Conservation (phyloP, 2,888 invertebrate genomes). For the Perithous albicinctus region DNA sequence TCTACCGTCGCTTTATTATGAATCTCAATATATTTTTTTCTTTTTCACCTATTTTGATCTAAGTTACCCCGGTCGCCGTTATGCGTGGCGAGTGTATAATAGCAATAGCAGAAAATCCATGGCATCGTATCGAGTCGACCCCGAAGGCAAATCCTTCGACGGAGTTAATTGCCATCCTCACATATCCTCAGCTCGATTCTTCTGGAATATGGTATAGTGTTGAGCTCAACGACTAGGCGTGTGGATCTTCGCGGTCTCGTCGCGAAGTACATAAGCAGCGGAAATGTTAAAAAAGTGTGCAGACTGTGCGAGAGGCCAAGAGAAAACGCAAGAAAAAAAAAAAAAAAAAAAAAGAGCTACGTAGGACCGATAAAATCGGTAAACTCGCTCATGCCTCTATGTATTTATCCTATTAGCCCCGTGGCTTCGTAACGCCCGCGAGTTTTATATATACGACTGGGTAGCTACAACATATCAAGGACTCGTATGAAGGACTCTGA, state of each 20-base stretch:
- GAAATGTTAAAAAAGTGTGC: constrained; percentile 4
- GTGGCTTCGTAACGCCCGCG: constrained; percentile 63
- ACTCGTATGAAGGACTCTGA: constrained; percentile 49
- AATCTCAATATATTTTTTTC: too few relatives aligned
- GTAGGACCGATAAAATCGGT: constrained; percentile 72
- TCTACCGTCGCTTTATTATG: too few relatives aligned
- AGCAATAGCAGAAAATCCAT: constrained; percentile 61
- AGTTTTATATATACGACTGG: constrained; percentile 56
- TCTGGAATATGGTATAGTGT: constrained; percentile 22
- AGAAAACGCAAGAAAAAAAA: constrained; percentile 37
- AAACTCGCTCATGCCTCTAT: constrained; percentile 47
- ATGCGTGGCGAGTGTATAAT: not conserved
- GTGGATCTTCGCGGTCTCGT: constrained; percentile 48
- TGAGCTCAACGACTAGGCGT: constrained; percentile 23
- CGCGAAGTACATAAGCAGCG: constrained; percentile 14
- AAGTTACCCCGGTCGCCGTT: constrained; percentile 26
- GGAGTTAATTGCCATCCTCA: constrained; percentile 63
- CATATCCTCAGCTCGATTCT: constrained; percentile 41
- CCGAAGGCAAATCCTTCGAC: constrained; percentile 53
- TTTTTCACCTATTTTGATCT: not conserved
- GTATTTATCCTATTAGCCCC: constrained; percentile 69
- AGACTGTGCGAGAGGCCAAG: constrained; percentile 31
- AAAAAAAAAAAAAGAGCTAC: constrained; percentile 32
- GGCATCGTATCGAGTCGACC: constrained; percentile 31
- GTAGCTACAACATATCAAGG: constrained; percentile 58